phyloP scores from a whole-genome alignment of 2,113 vertebrate genomes.

The Tupaia chinensis region DNA sequence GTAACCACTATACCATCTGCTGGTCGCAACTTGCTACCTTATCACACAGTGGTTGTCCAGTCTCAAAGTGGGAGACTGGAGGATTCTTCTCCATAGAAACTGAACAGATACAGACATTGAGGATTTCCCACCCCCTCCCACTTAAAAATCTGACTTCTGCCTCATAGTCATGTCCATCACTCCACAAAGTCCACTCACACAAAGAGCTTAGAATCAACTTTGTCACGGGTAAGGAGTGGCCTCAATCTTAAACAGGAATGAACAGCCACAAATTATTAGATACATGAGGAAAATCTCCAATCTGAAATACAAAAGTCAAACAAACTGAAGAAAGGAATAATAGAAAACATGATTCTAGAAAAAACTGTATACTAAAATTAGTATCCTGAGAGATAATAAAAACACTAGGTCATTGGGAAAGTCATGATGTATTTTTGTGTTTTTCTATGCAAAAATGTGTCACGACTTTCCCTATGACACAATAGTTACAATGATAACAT shows the following conservation, averaged over 20 bases:
- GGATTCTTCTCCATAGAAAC: neutral
- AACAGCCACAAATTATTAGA: neutral
- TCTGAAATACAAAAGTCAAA: slow-evolving; percentile 14
- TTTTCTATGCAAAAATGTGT: too few relatives aligned
- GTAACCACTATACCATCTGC: too few relatives aligned
- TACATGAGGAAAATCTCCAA: neutral
- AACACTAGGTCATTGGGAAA: neutral
- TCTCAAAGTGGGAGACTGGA: neutral
- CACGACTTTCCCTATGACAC: too few relatives aligned
- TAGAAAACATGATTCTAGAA: neutral
- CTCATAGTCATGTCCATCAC: neutral
- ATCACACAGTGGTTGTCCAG: neutral
- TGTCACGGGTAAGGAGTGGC: neutral
- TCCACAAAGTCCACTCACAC: slow-evolving; percentile 22
- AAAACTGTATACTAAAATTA: neutral
- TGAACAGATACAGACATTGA: neutral
- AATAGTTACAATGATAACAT: neutral
- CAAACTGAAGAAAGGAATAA: neutral
- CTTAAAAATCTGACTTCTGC: neutral
- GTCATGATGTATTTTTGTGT: too few relatives aligned
- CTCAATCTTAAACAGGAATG: slow-evolving; percentile 1
- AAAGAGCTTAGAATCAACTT: neutral
- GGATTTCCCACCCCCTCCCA: neutral
- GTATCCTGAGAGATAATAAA: neutral
- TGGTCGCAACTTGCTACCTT: neutral